A percentile compares a stretch with the other conserved stretches of the same genome.
Conservation (phyloP, 2,113 vertebrate genomes). For the Myrmophylax atrothorax region DNA sequence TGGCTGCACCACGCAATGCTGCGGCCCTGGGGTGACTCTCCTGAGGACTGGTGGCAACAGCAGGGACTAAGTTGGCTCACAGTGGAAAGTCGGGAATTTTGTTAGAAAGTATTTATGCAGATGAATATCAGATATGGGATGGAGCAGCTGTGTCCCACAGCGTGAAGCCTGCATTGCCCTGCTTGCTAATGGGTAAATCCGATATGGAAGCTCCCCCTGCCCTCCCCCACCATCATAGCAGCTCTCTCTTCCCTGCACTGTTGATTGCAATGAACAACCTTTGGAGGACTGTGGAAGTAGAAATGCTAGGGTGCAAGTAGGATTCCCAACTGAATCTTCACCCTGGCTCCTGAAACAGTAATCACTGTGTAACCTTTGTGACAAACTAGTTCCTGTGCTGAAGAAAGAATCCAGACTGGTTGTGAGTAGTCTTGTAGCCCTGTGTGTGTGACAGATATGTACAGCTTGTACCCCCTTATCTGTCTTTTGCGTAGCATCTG, state of each 20-base stretch:
- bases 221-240: background rate
- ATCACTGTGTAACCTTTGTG: background rate
- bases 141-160: background rate
- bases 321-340: background rate
- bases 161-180: fast-evolving
- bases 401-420: background rate
- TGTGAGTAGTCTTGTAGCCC: background rate
- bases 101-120: background rate
- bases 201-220: background rate
- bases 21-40: fast-evolving
- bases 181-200: background rate
- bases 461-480: fast-evolving
- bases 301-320: background rate
- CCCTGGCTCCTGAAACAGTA: background rate
- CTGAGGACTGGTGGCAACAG: background rate
- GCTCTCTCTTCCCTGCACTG: background rate
- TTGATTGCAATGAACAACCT: fast-evolving
- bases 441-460: background rate
- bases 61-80: background rate
- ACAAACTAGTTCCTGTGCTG: background rate
- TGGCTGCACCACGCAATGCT: background rate
- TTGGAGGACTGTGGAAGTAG: background rate
- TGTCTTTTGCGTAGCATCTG: background rate
- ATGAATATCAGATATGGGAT: fast-evolving
- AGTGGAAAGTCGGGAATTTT: background rate